A percentile compares a stretch with the other conserved stretches of the same genome.
phyloP scores from a whole-genome alignment of 2,113 vertebrate genomes.

The Henicopernis longicauda region DNA sequence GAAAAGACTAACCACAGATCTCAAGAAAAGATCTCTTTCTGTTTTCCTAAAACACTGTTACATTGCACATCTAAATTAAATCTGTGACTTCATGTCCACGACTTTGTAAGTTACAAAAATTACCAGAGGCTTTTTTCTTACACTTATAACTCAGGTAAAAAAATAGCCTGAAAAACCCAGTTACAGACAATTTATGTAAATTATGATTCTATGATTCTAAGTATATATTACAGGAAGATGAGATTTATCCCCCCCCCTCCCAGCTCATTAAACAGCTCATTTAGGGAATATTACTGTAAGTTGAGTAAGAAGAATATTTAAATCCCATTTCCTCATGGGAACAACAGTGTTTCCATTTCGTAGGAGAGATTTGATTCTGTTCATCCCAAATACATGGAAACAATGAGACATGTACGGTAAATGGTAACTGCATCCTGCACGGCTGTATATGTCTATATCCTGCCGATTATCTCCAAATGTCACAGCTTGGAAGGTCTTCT shows the following conservation, averaged over 20 bases:
- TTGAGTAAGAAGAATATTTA: neutral
- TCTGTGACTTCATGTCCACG: neutral
- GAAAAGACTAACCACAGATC: neutral
- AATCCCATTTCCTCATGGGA: neutral
- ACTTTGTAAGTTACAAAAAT: neutral
- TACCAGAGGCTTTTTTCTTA: neutral
- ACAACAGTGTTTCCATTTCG: neutral
- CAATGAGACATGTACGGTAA: neutral
- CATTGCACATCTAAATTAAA: neutral
- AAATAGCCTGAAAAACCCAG: neutral
- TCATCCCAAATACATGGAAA: neutral
- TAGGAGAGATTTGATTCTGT: neutral
- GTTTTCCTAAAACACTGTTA: neutral
- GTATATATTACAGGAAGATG: neutral
- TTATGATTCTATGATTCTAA: neutral
- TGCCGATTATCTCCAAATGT: neutral
- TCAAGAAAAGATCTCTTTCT: neutral
- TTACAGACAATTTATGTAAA: neutral
- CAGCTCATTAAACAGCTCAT: neutral
- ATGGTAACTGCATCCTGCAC: neutral
- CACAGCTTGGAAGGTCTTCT: neutral
- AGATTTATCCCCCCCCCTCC: neutral
- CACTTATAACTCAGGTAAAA: neutral
- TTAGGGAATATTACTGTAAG: neutral
- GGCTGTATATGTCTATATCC: neutral